Conservation (phyloP, 2,888 invertebrate genomes). For the Microctonus hyperodae region DNA sequence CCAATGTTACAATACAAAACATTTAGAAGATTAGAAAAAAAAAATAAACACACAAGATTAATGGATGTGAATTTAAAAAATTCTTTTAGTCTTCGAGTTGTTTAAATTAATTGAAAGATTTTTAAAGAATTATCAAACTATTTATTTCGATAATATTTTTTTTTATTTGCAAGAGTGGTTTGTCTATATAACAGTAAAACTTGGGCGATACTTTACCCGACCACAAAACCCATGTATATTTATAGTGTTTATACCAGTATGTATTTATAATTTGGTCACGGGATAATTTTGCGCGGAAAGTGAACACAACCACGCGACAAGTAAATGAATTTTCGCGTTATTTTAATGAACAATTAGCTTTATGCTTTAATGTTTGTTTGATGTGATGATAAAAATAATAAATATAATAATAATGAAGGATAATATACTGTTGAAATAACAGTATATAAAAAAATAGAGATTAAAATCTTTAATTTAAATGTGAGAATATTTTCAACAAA, state of each 20-base stretch:
- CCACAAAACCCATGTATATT: conserved; percentile 45
- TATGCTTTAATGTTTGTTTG: neutral
- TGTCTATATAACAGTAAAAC: neutral
- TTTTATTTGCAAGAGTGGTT: neutral
- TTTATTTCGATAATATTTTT: neutral
- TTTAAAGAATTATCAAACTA: too few relatives aligned
- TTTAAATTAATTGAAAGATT: too few relatives aligned
- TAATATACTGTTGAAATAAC: too few relatives aligned
- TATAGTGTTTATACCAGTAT: conserved; percentile 52
- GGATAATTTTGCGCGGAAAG: conserved; percentile 39
- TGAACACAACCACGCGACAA: neutral
- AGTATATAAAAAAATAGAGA: too few relatives aligned
- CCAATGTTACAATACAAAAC: neutral
- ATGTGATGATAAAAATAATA: too few relatives aligned
- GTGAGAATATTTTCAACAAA: too few relatives aligned
- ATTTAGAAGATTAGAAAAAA: neutral
- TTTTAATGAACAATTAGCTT: neutral
- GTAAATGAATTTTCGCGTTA: neutral
- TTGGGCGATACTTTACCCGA: conserved; percentile 23
- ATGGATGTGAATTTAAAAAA: too few relatives aligned
- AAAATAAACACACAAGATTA: too few relatives aligned
- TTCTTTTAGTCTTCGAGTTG: too few relatives aligned
- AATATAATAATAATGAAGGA: too few relatives aligned
- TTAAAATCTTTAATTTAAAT: too few relatives aligned
- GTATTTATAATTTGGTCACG: conserved; percentile 54